Conservation (phyloP, 2,888 invertebrate genomes). For the Lagria hirta region DNA sequence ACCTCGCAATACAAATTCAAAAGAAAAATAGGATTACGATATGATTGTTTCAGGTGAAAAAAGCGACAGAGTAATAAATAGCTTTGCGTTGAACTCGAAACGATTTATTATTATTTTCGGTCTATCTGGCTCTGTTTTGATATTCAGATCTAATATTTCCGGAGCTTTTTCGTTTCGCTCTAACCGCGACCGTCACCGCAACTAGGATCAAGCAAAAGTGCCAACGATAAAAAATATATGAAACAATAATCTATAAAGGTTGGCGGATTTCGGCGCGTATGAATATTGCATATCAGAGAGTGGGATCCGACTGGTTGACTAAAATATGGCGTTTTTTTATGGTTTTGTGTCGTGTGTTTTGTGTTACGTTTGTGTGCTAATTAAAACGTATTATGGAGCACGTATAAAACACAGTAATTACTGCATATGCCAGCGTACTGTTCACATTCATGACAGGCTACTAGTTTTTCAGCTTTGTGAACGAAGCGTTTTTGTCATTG, state of each 20-base stretch:
- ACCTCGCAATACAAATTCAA: not conserved
- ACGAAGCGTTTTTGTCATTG: too few relatives aligned
- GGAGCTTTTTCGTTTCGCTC: not conserved
- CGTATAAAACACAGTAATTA: too few relatives aligned
- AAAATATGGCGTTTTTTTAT: too few relatives aligned
- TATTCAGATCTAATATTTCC: slow-evolving; percentile 34
- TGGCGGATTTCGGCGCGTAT: slow-evolving; percentile 14
- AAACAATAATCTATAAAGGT: slow-evolving; percentile 26
- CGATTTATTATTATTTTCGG: slow-evolving; percentile 27
- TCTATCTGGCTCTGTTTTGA: slow-evolving; percentile 28
- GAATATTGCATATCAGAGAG: slow-evolving; percentile 17
- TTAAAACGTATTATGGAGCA: too few relatives aligned
- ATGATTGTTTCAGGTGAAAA: not conserved
- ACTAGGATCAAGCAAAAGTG: slow-evolving; percentile 23
- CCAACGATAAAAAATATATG: slow-evolving; percentile 25
- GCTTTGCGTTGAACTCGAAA: too few relatives aligned
- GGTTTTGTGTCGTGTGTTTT: too few relatives aligned
- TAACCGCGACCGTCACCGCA: not conserved
- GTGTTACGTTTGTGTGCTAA: too few relatives aligned
- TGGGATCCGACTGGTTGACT: too few relatives aligned
- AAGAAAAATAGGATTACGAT: not conserved
- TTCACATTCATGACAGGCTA: too few relatives aligned
- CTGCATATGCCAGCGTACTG: too few relatives aligned
- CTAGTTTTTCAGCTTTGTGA: too few relatives aligned
- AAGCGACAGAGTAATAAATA: not conserved